Conservation (phyloP, 1,140 invertebrate species). For the Samia ricini region DNA sequence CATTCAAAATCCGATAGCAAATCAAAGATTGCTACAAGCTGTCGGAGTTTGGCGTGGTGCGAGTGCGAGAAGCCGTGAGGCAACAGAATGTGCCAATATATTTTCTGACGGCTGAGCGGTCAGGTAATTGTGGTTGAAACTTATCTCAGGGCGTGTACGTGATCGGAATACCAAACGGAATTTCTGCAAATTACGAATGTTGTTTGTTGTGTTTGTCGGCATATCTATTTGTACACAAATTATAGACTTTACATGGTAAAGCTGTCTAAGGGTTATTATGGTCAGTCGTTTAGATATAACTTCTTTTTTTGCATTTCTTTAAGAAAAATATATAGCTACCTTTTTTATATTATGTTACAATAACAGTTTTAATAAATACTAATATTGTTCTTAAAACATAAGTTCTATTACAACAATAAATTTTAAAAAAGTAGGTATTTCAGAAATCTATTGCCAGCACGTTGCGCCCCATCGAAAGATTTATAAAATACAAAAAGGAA, state of each 20-base stretch:
- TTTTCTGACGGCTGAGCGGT: slow-evolving; percentile 74
- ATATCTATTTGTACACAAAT: slow-evolving; percentile 7
- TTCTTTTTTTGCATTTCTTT: too few relatives aligned
- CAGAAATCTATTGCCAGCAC: too few relatives aligned
- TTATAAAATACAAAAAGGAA: too few relatives aligned
- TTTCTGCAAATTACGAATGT: slow-evolving; percentile 67
- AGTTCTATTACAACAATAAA: too few relatives aligned
- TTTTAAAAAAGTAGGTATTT: too few relatives aligned
- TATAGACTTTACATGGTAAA: background rate
- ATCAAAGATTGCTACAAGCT: slow-evolving; percentile 42
- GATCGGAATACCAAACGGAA: slow-evolving; percentile 60
- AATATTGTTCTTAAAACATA: too few relatives aligned
- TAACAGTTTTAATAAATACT: too few relatives aligned
- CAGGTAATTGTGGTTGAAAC: slow-evolving; percentile 76
- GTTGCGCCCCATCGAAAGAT: too few relatives aligned
- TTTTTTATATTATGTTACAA: too few relatives aligned
- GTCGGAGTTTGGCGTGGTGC: slow-evolving; percentile 15
- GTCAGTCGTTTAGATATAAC: too few relatives aligned
- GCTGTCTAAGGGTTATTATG: background rate
- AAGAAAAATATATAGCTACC: too few relatives aligned
- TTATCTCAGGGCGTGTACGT: slow-evolving; percentile 70
- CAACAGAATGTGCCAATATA: slow-evolving; percentile 72
- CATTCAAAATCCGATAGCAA: slow-evolving; percentile 56
- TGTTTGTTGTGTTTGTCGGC: slow-evolving; percentile 23
- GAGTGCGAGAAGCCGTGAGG: slow-evolving; percentile 29